These are phyloP conservation scores for Patiria miniata DNA, from an alignment of 35 echinoderm and acorn worm genomes.

Conservation along the genomic window DNA sequence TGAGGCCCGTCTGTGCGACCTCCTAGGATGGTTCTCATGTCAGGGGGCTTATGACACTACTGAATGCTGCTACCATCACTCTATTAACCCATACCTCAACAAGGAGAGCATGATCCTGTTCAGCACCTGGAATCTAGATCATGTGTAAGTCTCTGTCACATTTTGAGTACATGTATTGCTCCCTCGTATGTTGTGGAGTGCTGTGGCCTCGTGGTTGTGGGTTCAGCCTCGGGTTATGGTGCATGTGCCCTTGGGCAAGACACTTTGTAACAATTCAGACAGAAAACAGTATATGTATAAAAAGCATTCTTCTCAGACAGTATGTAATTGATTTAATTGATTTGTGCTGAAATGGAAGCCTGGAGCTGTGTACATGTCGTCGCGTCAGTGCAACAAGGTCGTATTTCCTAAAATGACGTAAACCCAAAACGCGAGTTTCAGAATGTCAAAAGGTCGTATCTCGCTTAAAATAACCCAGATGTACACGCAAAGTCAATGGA, in stretches of 20 bases:
- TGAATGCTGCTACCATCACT: background rate
- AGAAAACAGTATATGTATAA: no score
- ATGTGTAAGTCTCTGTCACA: slow-evolving; percentile 35
- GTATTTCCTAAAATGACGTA: no score
- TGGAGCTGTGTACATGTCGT: background rate
- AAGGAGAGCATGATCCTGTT: slow-evolving; percentile 38
- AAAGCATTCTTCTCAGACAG: background rate
- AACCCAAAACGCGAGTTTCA: no score
- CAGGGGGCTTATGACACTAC: slow-evolving; percentile 13
- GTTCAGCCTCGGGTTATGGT: no score
- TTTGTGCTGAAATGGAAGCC: background rate
- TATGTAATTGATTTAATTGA: background rate
- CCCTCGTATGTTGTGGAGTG: background rate
- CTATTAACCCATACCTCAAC: slow-evolving; percentile 50
- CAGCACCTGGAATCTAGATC: slow-evolving; percentile 63
- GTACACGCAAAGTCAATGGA: no score
- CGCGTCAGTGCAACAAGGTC: no score
- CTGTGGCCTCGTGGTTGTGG: background rate
- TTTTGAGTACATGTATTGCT: background rate
- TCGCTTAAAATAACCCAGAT: no score
- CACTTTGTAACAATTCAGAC: no score
- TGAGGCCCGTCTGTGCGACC: slow-evolving; percentile 20
- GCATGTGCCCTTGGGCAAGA: no score
- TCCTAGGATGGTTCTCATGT: slow-evolving; percentile 38
- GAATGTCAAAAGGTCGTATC: no score